Evolutionary conservation across 2,797 vertebrate species (phyloP).

Genomic region (Semaprochilodus insignis): DNA sequence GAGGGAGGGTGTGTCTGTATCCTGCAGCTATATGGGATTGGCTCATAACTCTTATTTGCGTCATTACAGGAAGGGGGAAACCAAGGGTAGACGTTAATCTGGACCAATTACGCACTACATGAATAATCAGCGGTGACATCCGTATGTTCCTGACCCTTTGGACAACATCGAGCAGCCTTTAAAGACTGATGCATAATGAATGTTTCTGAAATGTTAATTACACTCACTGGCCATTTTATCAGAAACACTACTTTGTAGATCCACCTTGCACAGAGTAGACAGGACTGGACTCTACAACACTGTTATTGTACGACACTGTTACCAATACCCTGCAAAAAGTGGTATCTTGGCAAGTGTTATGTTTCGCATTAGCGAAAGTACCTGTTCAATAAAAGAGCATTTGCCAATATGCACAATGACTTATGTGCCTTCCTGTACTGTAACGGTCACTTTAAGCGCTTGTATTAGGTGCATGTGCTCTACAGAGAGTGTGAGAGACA

Average conservation of each 20-base stretch:
- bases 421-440: too few species aligned
- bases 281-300: too few species aligned
- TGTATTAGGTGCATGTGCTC: too few species aligned
- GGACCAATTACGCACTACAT: slow-evolving; percentile 32
- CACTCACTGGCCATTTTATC: not conserved
- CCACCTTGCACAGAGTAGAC: too few species aligned
- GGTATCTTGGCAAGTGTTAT: too few species aligned
- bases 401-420: too few species aligned
- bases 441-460: too few species aligned
- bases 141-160: slow-evolving; percentile 9
- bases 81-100: slow-evolving; percentile 40
- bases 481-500: too few species aligned
- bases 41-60: slow-evolving; percentile 49
- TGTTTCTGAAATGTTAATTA: not conserved
- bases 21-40: slow-evolving; percentile 32
- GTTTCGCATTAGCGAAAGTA: too few species aligned
- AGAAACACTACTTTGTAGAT: not conserved
- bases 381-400: too few species aligned
- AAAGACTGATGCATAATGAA: slow-evolving; percentile 1
- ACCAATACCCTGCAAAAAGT: too few species aligned
- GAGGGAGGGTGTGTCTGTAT: slow-evolving; percentile 12
- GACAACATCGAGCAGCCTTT: slow-evolving; percentile 2
- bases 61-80: slow-evolving; percentile 49
- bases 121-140: slow-evolving; percentile 28
- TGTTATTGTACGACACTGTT: too few species aligned